A percentile compares a stretch with the other conserved stretches of the same genome.
Evolutionary conservation across 2,113 vertebrate genomes (phyloP).

Genomic region (Datnioides undecimradiatus): DNA sequence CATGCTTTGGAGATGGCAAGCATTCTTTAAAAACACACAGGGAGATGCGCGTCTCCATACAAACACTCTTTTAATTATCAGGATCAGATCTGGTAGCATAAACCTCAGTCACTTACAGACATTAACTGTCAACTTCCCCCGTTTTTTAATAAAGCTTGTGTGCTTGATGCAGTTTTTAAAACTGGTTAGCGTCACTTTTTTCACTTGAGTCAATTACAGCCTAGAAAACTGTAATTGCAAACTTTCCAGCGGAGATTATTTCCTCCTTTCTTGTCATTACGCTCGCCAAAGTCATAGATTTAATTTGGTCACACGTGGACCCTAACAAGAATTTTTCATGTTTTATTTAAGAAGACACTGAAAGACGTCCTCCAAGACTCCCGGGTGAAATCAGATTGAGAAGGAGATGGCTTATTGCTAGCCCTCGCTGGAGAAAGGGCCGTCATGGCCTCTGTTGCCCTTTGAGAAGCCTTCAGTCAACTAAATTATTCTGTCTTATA

Average conservation of each 20-base stretch:
- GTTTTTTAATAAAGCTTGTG: slow-evolving; percentile 18
- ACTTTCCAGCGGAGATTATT: slow-evolving; percentile 9
- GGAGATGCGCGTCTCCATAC: slow-evolving; percentile 65
- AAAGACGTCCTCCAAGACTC: slow-evolving; percentile 45
- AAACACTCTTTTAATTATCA: slow-evolving; percentile 83
- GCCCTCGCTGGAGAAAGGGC: slow-evolving; percentile 43
- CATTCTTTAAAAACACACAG: slow-evolving; percentile 75
- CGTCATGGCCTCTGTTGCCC: slow-evolving; percentile 59
- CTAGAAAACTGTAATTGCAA: slow-evolving; percentile 11
- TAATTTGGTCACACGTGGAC: slow-evolving; percentile 37
- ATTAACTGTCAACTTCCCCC: slow-evolving; percentile 50
- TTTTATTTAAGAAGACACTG: slow-evolving; percentile 65
- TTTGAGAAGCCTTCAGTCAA: slow-evolving; percentile 57
- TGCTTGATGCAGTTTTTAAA: slow-evolving; percentile 33
- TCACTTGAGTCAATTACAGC: slow-evolving; percentile 7
- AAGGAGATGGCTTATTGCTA: slow-evolving; percentile 50
- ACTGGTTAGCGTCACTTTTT: slow-evolving; percentile 5
- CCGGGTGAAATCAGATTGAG: slow-evolving; percentile 62
- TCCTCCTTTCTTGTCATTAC: slow-evolving; percentile 29
- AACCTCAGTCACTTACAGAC: slow-evolving; percentile 70
- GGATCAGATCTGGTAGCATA: slow-evolving; percentile 76
- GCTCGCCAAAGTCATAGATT: slow-evolving; percentile 27
- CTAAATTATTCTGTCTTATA: slow-evolving; percentile 65
- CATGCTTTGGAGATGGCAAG: slow-evolving; percentile 77
- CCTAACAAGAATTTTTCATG: slow-evolving; percentile 41